phyloP scores from a whole-genome alignment of 1,140 invertebrate genomes.

The Aphelinus certus region DNA sequence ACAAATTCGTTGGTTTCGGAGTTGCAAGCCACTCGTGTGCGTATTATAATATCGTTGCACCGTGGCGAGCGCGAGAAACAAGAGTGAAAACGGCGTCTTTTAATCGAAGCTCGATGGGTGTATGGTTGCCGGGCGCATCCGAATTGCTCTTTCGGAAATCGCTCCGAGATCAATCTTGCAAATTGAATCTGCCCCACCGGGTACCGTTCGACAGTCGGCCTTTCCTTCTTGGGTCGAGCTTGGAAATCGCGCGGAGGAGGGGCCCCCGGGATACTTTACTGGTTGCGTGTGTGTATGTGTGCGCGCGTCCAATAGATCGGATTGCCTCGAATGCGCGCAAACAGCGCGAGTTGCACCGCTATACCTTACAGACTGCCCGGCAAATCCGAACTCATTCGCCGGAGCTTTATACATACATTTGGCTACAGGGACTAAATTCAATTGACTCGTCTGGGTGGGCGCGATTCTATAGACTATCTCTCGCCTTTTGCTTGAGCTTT shows the following conservation, averaged over 20 bases:
- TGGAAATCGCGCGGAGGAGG: too few species aligned
- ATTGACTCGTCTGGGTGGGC: constrained; percentile 7
- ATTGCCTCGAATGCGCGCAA: neutral
- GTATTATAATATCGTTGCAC: too few species aligned
- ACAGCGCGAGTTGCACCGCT: neutral
- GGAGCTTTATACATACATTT: constrained; percentile 7
- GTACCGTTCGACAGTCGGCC: neutral
- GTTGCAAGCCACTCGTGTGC: too few species aligned
- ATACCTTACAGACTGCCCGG: constrained; percentile 9
- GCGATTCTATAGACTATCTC: too few species aligned
- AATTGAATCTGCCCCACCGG: constrained; percentile 22
- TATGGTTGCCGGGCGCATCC: neutral
- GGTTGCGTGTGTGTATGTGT: neutral
- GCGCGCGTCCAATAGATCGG: constrained; percentile 11
- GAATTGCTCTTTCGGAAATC: constrained; percentile 34
- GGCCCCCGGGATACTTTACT: neutral
- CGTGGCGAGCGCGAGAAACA: neutral
- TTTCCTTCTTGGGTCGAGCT: neutral
- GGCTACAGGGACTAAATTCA: constrained; percentile 19
- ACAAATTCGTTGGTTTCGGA: too few species aligned
- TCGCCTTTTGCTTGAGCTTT: too few species aligned
- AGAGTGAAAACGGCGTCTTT: constrained; percentile 13
- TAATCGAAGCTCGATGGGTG: constrained; percentile 21
- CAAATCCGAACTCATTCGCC: constrained; percentile 23
- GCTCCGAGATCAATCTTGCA: constrained; percentile 29